These are phyloP conservation scores for Beroe ovata DNA, from an alignment of 37 sponge, comb jelly and placozoan genomes.

Conservation along the genomic window DNA sequence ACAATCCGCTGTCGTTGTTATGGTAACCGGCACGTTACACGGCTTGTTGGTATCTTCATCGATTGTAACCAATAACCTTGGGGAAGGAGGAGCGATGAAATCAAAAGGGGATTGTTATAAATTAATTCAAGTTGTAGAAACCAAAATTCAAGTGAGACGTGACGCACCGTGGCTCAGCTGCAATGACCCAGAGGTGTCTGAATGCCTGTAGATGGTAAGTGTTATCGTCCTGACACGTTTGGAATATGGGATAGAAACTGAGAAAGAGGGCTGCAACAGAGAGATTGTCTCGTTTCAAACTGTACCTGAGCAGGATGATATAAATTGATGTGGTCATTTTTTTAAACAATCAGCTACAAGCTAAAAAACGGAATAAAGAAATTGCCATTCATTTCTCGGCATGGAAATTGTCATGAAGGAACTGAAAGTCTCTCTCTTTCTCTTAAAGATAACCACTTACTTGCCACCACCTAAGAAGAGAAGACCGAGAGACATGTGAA, in stretches of 20 bases:
- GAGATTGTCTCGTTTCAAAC: conserved; percentile 72
- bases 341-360: too few species aligned
- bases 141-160: too few species aligned
- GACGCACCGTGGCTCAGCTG: conserved; percentile 75
- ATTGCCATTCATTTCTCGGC: too few species aligned
- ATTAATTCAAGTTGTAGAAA: too few species aligned
- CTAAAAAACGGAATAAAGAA: too few species aligned
- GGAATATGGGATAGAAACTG: conserved; percentile 80
- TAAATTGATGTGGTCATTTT: too few species aligned
- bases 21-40: conserved; percentile 72
- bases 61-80: conserved; percentile 71
- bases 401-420: too few species aligned
- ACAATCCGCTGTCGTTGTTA: conserved; percentile 49
- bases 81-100: too few species aligned
- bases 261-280: conserved; percentile 78
- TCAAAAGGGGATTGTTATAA: too few species aligned
- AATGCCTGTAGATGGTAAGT: conserved; percentile 90
- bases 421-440: too few species aligned
- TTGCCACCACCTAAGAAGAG: conserved; percentile 90
- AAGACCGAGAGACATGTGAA: conserved; percentile 94
- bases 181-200: conserved; percentile 87
- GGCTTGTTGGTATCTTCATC: conserved; percentile 71
- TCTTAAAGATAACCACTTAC: conserved; percentile 30
- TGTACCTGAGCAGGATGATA: conserved; percentile 70
- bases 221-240: conserved; percentile 73